phyloP scores from a whole-genome alignment of 2,888 invertebrate species.

The Apoda limacodes region DNA sequence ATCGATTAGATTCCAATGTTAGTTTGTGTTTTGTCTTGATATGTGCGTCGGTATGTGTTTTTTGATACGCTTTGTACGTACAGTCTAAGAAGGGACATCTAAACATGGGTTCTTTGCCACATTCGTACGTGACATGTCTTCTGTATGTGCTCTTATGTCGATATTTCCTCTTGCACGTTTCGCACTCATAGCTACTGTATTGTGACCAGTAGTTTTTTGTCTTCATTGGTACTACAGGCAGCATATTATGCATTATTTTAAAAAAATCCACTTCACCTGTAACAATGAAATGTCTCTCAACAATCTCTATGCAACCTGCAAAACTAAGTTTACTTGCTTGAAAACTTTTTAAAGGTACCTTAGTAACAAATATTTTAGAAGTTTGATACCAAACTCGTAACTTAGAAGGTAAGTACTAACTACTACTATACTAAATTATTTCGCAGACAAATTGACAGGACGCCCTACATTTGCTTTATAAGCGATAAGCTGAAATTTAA shows the following conservation, averaged over 20 bases:
- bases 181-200: constrained; percentile 68
- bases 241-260: constrained; percentile 62
- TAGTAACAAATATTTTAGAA: too few relatives aligned
- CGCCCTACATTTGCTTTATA: too few relatives aligned
- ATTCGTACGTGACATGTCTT: constrained; percentile 77
- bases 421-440: too few relatives aligned
- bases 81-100: constrained; percentile 60
- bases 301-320: neutral
- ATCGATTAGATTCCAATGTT: constrained; percentile 69
- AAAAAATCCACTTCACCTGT: constrained; percentile 65
- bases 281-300: constrained; percentile 40
- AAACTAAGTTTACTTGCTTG: too few relatives aligned
- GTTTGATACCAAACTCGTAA: too few relatives aligned
- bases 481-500: too few relatives aligned
- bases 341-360: too few relatives aligned
- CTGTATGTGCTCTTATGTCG: constrained; percentile 79
- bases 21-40: constrained; percentile 64
- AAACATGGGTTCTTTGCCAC: constrained; percentile 71
- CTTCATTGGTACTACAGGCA: constrained; percentile 61
- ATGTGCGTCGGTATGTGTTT: constrained; percentile 63
- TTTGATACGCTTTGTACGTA: constrained; percentile 62
- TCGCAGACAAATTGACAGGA: too few relatives aligned
- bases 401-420: too few relatives aligned
- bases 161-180: constrained; percentile 78
- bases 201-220: constrained; percentile 63